Evolutionary conservation across 2,797 vertebrate species (phyloP).

Genomic region (Tenualosa thibaudeaui): DNA sequence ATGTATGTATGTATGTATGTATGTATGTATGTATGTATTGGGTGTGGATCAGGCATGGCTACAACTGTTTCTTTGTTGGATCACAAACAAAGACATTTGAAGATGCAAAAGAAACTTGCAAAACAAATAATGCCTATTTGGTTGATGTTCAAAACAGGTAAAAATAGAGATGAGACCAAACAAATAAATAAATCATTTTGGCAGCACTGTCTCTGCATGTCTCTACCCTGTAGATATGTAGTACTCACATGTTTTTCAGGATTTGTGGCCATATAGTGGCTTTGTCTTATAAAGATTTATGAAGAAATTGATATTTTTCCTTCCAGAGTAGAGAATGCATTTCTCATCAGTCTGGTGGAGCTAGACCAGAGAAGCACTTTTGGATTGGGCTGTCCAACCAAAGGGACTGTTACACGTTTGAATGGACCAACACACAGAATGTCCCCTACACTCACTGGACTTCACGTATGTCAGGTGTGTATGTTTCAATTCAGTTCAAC

Average conservation of each 20-base stretch:
- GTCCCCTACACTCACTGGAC: conserved; percentile 90
- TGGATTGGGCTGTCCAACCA: conserved; percentile 91
- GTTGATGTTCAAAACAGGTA: conserved; percentile 79
- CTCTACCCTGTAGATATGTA: no score
- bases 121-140: conserved; percentile 74
- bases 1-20: no score
- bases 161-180: background rate
- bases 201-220: no score
- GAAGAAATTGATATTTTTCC: background rate
- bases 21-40: background rate
- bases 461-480: conserved; percentile 85
- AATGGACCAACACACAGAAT: conserved; percentile 76
- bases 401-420: conserved; percentile 77
- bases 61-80: conserved; percentile 88
- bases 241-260: no score
- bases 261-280: no score
- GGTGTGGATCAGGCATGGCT: conserved; percentile 80
- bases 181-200: no score
- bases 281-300: no score
- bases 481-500: background rate
- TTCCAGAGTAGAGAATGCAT: conserved; percentile 89
- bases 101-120: conserved; percentile 84
- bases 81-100: conserved; percentile 79
- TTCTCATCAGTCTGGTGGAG: conserved; percentile 86
- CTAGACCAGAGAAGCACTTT: conserved; percentile 85